Base-by-base conservation (phyloP, 2,113 vertebrate species). In the Chionodraco myersi region DNA sequence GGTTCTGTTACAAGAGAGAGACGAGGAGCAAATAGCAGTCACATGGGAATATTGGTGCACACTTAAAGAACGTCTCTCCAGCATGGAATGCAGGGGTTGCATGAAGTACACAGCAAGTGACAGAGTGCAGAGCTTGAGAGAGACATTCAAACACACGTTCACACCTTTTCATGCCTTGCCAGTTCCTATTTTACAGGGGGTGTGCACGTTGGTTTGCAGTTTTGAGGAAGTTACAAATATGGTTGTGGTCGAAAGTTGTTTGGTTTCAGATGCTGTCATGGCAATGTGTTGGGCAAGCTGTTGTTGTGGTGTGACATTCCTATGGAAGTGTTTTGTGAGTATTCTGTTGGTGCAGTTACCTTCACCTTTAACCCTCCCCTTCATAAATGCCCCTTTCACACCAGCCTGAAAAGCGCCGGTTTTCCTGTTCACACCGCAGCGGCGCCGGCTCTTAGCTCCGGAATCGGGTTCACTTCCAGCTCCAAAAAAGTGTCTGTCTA, bases 191-290 rank as follows among this genome's bases (percentile, higher is more conserved):
- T 6, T 51, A 53, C 52, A 36, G 49, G 30, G 21, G 62, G 7
- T 16, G 45, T 49, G 41, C 23, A 60, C 6, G 15, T 63, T 1
- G 10, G 45, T 45, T 26, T 49, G 45, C 13, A 1, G 21, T 21
- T 65, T 64, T 64, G 26, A 26, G 48, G 23, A 54, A 69, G 34
- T n/a, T n/a, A 18, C 18, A 69, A 16, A 54, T 41, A 48, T 60
- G 36, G 16, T 61, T 0, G 9, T 3, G 9, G 10, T n/a, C 3
- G 1, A 16, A 23, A 53, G 11, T 8, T 15, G 44, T 34, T 49
- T 13, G 2, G 14, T 45, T 18, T 70, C 65, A 56, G 30, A 44
- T 6, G 6, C 14, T 54, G 15, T 47, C 26, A 30, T 41, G 14
- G 48, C 41, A 56, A 62, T 21, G 26, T 44, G 30, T 70, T 67